Conservation (phyloP, 2,797 vertebrate species). For the Moxostoma hubbsi region DNA sequence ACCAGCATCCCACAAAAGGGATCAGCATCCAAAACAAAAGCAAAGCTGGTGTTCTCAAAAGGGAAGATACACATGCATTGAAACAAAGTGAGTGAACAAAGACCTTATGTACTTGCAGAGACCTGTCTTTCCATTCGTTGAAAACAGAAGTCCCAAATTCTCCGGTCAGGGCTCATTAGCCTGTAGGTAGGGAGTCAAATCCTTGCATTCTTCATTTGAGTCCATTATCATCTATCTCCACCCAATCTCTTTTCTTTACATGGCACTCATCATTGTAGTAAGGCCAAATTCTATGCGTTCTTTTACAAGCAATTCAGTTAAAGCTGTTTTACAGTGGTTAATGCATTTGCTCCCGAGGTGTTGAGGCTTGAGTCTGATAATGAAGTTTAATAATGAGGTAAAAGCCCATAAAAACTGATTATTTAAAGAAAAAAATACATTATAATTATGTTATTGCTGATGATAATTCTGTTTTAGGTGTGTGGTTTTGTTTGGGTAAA, state of each 20-base stretch:
- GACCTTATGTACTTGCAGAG: not conserved
- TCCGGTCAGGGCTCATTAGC: conserved; percentile 1
- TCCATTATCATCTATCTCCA: not conserved
- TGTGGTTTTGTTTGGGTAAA: conserved; percentile 8
- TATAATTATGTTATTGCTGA: not conserved
- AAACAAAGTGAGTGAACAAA: not conserved
- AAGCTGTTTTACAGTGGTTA: too few species aligned
- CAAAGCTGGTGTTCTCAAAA: too few species aligned
- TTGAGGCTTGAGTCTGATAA: too few species aligned
- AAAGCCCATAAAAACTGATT: too few species aligned
- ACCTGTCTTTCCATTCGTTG: not conserved
- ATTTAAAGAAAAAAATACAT: not conserved
- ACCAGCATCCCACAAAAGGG: too few species aligned
- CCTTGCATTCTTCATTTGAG: not conserved
- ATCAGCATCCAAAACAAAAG: too few species aligned
- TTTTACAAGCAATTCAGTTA: too few species aligned
- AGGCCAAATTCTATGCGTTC: too few species aligned
- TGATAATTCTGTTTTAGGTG: conserved; percentile 4
- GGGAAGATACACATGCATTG: not conserved
- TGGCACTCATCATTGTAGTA: too few species aligned
- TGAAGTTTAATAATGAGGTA: too few species aligned
- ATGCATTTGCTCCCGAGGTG: too few species aligned
- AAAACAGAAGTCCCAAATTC: not conserved
- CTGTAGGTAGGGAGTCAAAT: not conserved
- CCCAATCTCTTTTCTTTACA: not conserved